A percentile compares a stretch with the other conserved stretches of the same genome.
These are phyloP conservation scores for Montipora capricornis DNA, from an alignment of 64 coral and sea anemone species.

Conservation along the genomic window DNA sequence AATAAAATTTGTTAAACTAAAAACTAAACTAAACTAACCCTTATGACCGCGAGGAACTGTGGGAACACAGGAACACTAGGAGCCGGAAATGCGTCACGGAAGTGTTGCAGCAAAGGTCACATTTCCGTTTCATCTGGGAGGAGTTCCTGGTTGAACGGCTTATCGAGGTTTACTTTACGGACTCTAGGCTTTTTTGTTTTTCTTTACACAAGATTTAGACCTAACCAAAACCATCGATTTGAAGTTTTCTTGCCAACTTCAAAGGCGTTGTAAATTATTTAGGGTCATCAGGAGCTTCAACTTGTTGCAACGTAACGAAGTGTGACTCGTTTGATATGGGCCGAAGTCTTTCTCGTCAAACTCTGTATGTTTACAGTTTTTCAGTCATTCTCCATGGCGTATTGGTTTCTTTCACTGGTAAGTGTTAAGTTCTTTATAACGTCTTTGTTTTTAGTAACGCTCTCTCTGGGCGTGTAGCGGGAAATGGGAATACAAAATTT, in stretches of 20 bases:
- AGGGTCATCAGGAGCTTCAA: neutral
- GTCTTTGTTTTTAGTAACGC: too few relatives aligned
- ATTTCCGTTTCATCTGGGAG: neutral
- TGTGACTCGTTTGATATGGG: neutral
- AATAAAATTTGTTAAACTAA: too few relatives aligned
- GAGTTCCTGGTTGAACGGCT: too few relatives aligned
- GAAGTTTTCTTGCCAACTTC: neutral
- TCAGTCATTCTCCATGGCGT: neutral
- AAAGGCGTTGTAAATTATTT: neutral
- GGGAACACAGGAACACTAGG: too few relatives aligned
- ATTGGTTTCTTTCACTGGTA: neutral
- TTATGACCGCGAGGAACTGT: too few relatives aligned
- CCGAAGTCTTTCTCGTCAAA: neutral
- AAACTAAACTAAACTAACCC: too few relatives aligned
- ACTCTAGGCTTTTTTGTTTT: too few relatives aligned
- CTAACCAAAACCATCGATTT: neutral
- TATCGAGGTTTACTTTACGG: too few relatives aligned
- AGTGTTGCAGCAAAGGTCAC: neutral
- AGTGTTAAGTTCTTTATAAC: neutral
- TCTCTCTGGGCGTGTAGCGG: too few relatives aligned
- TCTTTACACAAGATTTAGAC: too few relatives aligned
- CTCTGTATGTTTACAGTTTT: neutral
- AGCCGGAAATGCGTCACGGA: neutral
- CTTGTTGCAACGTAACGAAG: too few relatives aligned
- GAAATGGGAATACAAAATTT: too few relatives aligned